Percentiles rank a stretch among this genome's conserved stretches.
Conservation (phyloP, 2,888 invertebrate genomes). For the Plutella xylostella region DNA sequence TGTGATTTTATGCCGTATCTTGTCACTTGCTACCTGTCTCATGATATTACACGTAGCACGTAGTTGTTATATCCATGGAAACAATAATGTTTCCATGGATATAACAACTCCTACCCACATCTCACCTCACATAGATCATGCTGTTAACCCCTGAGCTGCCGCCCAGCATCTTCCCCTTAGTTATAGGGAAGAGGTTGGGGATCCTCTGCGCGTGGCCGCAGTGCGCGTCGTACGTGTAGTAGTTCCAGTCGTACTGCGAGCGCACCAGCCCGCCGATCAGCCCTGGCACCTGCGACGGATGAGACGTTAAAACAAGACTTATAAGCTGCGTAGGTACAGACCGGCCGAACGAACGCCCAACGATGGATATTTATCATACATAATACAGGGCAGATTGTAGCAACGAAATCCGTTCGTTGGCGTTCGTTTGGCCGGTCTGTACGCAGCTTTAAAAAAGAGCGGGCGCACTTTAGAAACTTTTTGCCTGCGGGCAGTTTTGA, state of each 20-base stretch:
- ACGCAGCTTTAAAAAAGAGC: too few species aligned
- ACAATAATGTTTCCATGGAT: not conserved
- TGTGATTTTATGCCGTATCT: not conserved
- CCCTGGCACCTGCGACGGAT: not conserved
- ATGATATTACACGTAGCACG: not conserved
- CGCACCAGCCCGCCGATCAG: not conserved
- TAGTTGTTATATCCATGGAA: not conserved
- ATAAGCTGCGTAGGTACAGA: too few species aligned
- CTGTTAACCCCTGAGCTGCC: not conserved
- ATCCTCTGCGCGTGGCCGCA: not conserved
- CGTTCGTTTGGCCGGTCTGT: too few species aligned
- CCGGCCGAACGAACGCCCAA: too few species aligned
- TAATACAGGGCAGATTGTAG: too few species aligned
- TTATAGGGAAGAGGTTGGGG: not conserved
- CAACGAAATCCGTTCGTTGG: too few species aligned
- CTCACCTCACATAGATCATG: not conserved
- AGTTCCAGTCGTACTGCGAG: conserved; percentile 1
- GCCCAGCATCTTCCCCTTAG: conserved; percentile 5
- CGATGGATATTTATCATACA: too few species aligned
- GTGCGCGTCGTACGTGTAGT: not conserved
- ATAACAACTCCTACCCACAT: not conserved
- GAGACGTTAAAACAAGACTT: too few species aligned
- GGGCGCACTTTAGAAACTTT: too few species aligned
- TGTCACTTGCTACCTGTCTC: not conserved
- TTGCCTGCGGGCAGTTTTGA: too few species aligned